phyloP scores from a whole-genome alignment of 2,888 invertebrate genomes.

The Drosophila recens region DNA sequence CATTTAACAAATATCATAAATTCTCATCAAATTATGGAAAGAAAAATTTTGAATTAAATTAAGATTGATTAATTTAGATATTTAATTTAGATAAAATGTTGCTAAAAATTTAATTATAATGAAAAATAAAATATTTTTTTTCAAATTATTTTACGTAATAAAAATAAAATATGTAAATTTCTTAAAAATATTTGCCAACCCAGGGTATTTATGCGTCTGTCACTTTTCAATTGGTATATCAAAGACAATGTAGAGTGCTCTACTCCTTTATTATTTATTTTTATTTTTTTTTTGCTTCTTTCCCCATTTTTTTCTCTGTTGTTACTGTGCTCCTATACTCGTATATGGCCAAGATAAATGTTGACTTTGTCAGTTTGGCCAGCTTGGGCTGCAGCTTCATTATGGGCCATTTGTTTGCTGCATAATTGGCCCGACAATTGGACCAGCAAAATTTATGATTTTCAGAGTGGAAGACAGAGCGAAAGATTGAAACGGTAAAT shows the following conservation, averaged over 20 bases:
- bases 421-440: conserved; percentile 77
- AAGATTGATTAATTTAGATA: too few relatives aligned
- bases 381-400: conserved; percentile 64
- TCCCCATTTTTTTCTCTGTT: conserved; percentile 8
- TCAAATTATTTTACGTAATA: too few relatives aligned
- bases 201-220: background rate
- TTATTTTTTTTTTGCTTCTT: conserved; percentile 8
- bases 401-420: conserved; percentile 80
- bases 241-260: conserved; percentile 25
- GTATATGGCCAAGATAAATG: conserved; percentile 70
- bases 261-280: conserved; percentile 50
- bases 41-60: too few relatives aligned
- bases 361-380: conserved; percentile 75
- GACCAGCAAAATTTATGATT: conserved; percentile 75
- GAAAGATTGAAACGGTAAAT: conserved; percentile 53
- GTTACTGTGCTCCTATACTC: conserved; percentile 23
- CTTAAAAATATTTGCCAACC: too few relatives aligned
- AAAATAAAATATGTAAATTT: too few relatives aligned
- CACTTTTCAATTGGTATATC: background rate
- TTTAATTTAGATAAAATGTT: too few relatives aligned
- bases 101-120: too few relatives aligned
- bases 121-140: too few relatives aligned
- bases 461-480: conserved; percentile 12
- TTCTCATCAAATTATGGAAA: too few relatives aligned
- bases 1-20: background rate